Evolutionary conservation across 2,113 vertebrate genomes (phyloP), one percentile per base, ranked within the genome.

Genomic region (Raja brachyura): DNA sequence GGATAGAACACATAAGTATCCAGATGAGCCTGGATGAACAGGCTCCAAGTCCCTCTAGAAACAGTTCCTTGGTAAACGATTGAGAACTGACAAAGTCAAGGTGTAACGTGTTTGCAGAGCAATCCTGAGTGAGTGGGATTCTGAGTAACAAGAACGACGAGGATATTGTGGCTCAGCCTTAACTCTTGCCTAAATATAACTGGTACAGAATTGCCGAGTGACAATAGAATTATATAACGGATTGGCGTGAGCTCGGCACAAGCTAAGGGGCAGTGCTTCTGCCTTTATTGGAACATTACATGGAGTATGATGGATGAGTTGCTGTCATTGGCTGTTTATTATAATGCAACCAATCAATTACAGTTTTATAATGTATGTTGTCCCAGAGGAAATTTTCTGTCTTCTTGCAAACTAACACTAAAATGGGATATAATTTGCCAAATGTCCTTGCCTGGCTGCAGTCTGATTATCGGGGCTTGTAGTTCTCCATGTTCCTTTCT

Each of bases 281-380:
- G 11, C 66, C 94, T 93, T 93, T 93, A 94, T 95, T 95, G 94
- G 95, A 96, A 95, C 95, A 93, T 70, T 94, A 94, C 93, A 94
- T 93, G 93, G 94, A 95, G 95, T 93, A 94, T 96, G 96, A 96
- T 96, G 96, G 95, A 97, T 96, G 96, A 96, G 96, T 94, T 95
- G 95, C 96, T 96, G 96, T 94, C 96, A 96, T 94, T 94, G 96
- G 95, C 95, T 96, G 96, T 96, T 96, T 96, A 96, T 96, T 96
- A 95, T 95, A 96, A 96, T 95, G 94, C 96, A 95, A 96, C 95
- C 96, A 96, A 96, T 96, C 96, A 96, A 96, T 97, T 96, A 96
- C 95, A 96, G 95, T 95, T 94, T 96, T 95, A 95, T 96, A 95
- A 94, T 94, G 94, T 95, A 5, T 92, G 94, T 94, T 95, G 95